Base-by-base conservation (phyloP, 92 coral and sea anemone genomes). In the Pocillopora meandrina region DNA sequence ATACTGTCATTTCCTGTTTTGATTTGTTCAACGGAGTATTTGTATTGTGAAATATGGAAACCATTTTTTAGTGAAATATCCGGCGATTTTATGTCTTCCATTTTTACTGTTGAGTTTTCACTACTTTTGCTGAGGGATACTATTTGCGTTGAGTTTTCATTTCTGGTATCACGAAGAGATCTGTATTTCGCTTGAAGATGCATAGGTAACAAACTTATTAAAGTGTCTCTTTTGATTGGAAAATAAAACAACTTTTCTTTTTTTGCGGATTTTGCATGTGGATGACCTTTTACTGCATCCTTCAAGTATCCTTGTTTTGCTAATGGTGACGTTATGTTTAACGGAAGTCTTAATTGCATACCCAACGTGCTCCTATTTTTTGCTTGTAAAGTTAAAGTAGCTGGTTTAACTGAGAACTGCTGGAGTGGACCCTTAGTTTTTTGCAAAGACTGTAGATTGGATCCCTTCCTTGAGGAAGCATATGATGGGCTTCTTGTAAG, bases 201-300 rank as follows among this genome's bases (percentile, higher is more conserved):
- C 65, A 58, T 1, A 21, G 89, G 92, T n/a, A 92, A 70, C 56
- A 92, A 56, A 42, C 90, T 82, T 64, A 92, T 26, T 68, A 92
- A 81, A 21, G 91, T 90, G 65, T 92, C 89, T 70, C 92, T 88
- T 73, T 90, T 92, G 59, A 92, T 90, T 18, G 95, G 95, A 76
- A 92, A 92, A 73, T 90, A 92, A 85, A 90, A 92, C 42, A 92
- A 34, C 12, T 77, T 91, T 61, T 92, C 95, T 55, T 71, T 84
- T n/a, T 66, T 69, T 5, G 18, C 21, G 11, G 62, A 34, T 21
- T 33, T 68, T 34, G 55, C 65, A 56, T 36, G 60, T 6, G 80
- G 14, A 49, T 2, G 65, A 67, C 21, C 10, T 42, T 16, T 34
- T 18, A 15, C 1, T 62, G 19, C 63, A 56, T 65, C 73, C 31